These are phyloP conservation scores for Gasterosteus aculeatus DNA, from an alignment of 2,113 vertebrate genomes.

Conservation along the genomic window DNA sequence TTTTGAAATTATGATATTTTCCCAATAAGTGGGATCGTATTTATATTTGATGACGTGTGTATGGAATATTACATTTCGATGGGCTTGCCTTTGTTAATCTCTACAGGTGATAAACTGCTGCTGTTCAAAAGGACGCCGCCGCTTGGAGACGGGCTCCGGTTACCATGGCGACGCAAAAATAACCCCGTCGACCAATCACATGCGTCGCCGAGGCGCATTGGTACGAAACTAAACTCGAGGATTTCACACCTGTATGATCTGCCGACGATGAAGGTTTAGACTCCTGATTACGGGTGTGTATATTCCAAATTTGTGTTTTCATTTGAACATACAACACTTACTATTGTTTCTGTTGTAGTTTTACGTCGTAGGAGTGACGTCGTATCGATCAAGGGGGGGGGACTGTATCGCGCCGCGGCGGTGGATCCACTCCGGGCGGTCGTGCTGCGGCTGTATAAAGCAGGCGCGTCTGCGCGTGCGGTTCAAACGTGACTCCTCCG, in stretches of 20 bases:
- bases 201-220: conserved; percentile 62
- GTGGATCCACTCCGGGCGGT: conserved; percentile 38
- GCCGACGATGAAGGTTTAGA: background rate
- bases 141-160: conserved; percentile 39
- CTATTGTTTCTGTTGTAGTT: background rate
- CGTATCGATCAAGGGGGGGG: background rate
- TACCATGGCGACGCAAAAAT: conserved; percentile 77
- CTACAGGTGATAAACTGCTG: background rate
- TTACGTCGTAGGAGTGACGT: background rate
- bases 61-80: too few species aligned
- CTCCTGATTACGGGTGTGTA: background rate
- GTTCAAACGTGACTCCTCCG: conserved; percentile 17
- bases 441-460: conserved; percentile 76
- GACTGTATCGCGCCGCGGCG: conserved; percentile 26
- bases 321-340: fast-evolving
- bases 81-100: too few species aligned
- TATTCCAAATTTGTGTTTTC: background rate
- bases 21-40: too few species aligned
- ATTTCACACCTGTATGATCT: conserved; percentile 10
- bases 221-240: conserved; percentile 33
- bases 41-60: background rate
- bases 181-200: conserved; percentile 76
- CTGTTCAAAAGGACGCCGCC: background rate
- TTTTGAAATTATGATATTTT: too few species aligned
- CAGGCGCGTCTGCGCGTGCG: conserved; percentile 35